Evolutionary conservation across 2,113 vertebrate species (phyloP).

Genomic region (Etia nguti): DNA sequence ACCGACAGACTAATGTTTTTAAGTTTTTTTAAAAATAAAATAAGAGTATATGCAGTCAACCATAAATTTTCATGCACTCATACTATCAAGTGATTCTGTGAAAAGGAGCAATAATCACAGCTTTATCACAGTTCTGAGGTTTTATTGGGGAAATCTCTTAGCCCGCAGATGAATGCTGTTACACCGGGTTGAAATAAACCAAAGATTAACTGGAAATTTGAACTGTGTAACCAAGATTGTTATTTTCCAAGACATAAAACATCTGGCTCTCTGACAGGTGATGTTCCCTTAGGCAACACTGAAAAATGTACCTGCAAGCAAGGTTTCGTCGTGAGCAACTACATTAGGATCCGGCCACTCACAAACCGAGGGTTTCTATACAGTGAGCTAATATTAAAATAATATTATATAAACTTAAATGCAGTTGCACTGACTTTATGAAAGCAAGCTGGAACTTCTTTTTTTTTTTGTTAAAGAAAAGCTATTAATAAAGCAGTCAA

Average conservation of each 20-base stretch:
- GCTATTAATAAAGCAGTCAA: constrained; percentile 19
- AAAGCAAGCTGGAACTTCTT: background rate
- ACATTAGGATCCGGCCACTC: background rate
- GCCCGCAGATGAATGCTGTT: background rate
- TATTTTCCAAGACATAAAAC: background rate
- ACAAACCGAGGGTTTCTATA: background rate
- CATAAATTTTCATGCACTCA: background rate
- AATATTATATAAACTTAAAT: background rate
- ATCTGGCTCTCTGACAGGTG: background rate
- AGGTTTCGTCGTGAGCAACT: background rate
- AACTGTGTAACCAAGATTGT: background rate
- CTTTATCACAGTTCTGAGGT: background rate
- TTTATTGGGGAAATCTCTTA: background rate
- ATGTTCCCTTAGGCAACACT: background rate
- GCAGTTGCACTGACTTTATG: background rate
- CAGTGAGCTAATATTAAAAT: background rate
- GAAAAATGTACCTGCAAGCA: background rate
- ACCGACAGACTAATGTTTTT: background rate
- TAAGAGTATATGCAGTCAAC: background rate
- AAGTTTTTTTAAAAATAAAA: rapidly evolving
- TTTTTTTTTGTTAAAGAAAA: background rate
- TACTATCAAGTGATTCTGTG: background rate
- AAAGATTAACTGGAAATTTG: background rate
- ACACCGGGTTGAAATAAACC: background rate
- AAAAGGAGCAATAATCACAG: background rate